Conservation (phyloP, 2,888 invertebrate genomes). For the Epistrophe grossulariae region DNA sequence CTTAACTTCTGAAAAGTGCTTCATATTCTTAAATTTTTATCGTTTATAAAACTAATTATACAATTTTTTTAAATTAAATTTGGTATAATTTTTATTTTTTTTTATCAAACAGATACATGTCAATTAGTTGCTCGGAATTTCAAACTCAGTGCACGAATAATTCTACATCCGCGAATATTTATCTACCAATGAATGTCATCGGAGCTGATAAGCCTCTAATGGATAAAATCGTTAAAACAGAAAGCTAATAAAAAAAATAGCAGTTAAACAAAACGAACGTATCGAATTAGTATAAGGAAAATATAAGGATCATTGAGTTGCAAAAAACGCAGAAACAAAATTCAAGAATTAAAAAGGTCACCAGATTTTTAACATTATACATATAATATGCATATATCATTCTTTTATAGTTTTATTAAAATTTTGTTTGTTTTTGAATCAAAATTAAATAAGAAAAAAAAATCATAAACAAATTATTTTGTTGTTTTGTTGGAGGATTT, state of each 20-base stretch:
- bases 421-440: no score
- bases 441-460: no score
- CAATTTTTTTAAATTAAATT: not conserved
- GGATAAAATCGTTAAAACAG: constrained; percentile 60
- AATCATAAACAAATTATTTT: no score
- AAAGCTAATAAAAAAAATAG: constrained; percentile 1
- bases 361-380: constrained; percentile 24
- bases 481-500: no score
- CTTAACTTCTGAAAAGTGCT: constrained; percentile 38
- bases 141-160: constrained; percentile 83
- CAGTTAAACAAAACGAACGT: constrained; percentile 5
- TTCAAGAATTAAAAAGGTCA: constrained; percentile 58
- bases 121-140: constrained; percentile 80
- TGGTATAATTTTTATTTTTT: constrained; percentile 34
- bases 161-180: constrained; percentile 82
- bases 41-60: not conserved
- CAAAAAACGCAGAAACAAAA: not conserved
- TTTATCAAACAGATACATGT: constrained; percentile 79
- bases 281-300: constrained; percentile 48
- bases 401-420: no score
- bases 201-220: constrained; percentile 80
- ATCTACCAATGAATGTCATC: constrained; percentile 78
- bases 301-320: constrained; percentile 31
- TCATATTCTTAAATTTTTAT: not conserved
- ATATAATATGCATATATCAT: no score